phyloP scores from a whole-genome alignment of 2,113 vertebrate genomes.

The Psittacara wagleri region DNA sequence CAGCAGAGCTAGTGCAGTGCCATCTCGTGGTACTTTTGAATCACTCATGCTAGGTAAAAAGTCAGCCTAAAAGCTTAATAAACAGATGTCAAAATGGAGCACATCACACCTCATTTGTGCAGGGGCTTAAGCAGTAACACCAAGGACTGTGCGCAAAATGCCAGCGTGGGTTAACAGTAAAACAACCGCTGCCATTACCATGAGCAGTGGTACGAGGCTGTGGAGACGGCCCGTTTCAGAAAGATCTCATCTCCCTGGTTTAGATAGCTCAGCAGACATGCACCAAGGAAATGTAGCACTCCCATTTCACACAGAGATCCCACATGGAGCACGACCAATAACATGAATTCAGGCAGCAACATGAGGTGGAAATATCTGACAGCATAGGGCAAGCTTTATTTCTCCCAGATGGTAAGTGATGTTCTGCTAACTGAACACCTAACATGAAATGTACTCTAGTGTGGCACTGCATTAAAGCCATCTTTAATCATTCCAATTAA shows the following conservation, averaged over 20 bases:
- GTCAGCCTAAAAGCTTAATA: not conserved
- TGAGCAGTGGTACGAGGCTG: not conserved
- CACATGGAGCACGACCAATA: not conserved
- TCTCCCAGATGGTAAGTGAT: not conserved
- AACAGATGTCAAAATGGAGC: not conserved
- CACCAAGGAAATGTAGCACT: not conserved
- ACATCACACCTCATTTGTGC: not conserved
- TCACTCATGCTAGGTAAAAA: not conserved
- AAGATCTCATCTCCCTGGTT: fast-evolving
- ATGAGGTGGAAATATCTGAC: not conserved
- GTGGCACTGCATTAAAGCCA: not conserved
- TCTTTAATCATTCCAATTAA: not conserved
- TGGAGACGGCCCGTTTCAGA: not conserved
- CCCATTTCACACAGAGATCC: not conserved
- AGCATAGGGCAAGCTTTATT: not conserved
- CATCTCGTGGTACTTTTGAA: slow-evolving; percentile 37
- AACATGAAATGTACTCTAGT: not conserved
- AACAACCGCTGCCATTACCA: not conserved
- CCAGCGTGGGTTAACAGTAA: not conserved
- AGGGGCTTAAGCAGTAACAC: not conserved
- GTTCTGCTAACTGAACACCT: not conserved
- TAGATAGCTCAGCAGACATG: not conserved
- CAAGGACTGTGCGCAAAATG: not conserved
- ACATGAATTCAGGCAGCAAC: fast-evolving
- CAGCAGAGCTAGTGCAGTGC: slow-evolving; percentile 46